Evolutionary conservation across 2,888 invertebrate species (phyloP), one percentile per base, ranked within the genome.

Genomic region (Nysson spinosus): DNA sequence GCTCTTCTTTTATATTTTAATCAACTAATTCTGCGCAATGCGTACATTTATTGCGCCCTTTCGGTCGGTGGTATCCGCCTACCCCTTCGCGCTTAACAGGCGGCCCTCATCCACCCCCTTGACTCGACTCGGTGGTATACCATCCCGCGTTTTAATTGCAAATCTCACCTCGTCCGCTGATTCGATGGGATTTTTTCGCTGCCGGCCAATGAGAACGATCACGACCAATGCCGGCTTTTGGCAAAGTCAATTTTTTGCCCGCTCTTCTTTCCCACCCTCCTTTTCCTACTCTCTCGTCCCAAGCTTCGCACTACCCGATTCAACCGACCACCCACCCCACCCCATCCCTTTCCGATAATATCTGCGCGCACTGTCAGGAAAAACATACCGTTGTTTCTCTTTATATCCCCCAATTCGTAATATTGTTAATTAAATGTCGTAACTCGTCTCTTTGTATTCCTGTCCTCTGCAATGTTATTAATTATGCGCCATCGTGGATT

Each of bases 11-110:
- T 85, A 86, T 86, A 85, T 86, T 86, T 86, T 86, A 85, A 86
- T 86, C 86, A 86, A 86, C 85, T 86, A 86, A 86, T 85, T 85
- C 86, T 84, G 84, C 85, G 84, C 85, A 83, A 82, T 84, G 85
- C 85, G 84, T 85, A 85, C 85, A 84, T 85, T 85, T 84, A 83
- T 83, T 81, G 77, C 81, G 81, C 81, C 81, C 80, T 81, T 82
- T 80, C 78, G 75, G 74, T 67, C 68, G 70, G 40, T 67, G 67
- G 60, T 61, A 72, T 61, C 72, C 75, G 58, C 62, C 67, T 56
- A 67, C 71, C 68, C 62, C 72, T 57, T 43, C 56, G 55, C 67
- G 61, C 71, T 58, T 62, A 60, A 69, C 70, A 47, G 58, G 40
- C 69, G 32, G 42, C 56, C 56, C 47, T 46, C 58, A 40, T 30